Evolutionary conservation across 2,113 vertebrate genomes (phyloP), one percentile per base, ranked within the genome.

Genomic region (Upupa epops): DNA sequence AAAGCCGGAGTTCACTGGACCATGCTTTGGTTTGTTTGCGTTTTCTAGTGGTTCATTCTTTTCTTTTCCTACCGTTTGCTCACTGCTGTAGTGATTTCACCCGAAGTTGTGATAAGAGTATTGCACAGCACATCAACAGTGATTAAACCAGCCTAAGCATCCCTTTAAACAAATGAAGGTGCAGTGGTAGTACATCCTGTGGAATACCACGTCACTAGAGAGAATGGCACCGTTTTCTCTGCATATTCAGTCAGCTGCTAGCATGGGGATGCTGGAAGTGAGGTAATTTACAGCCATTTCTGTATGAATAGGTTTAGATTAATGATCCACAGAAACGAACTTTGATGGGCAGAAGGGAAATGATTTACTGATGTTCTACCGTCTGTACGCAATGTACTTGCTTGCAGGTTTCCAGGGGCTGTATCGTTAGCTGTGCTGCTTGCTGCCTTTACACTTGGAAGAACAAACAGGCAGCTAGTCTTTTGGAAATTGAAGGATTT

Each of bases 241-340:
- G 31, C 82, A 18, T 66, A 56, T 86, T 76, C 37, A 70, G 80
- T 90, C 75, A 71, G 24, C 86, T 94, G 63, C 76, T 95, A 86
- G 65, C 68, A 28, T 65, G 94, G 63, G 40, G 25, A 93, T 91
- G 79, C 93, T 94, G 87, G 61, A 96, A 89, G 9, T 42, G 75
- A 89, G 82, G 59, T 42, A n/a, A 36, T 86, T 88, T 79, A 69
- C n/a, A 86, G 86, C 90, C 83, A 77, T 83, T 56, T 22, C 4
- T 18, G 6, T 84, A 25, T 86, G 36, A 74, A 24, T 42, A 82
- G 49, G 25, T 86, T n/a, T n/a, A n/a, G n/a, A n/a, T 75, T 89
- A 28, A 32, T 49, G 52, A 34, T 81, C 37, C 25, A 32, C 72
- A 52, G 52, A 89, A 61, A 71, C 5, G 37, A 42, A 37, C 37